A percentile compares a stretch with the other conserved stretches of the same genome.
phyloP scores from a whole-genome alignment of 2,888 invertebrate genomes.

The Proisotoma minuta region DNA sequence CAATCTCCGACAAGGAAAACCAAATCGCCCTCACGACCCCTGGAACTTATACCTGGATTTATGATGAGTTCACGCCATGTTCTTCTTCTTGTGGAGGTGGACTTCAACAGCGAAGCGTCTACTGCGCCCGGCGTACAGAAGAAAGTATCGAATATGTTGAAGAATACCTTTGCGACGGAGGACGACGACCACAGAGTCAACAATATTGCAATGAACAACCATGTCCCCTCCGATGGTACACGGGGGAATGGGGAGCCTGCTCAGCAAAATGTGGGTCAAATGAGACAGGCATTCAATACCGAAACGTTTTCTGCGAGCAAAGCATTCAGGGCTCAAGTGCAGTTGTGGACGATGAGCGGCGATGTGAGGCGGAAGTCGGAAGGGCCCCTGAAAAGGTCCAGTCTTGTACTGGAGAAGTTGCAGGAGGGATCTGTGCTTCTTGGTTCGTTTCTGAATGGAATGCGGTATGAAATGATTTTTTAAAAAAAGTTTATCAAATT shows the following conservation, averaged over 20 bases:
- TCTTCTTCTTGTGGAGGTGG: slow-evolving; percentile 87
- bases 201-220: slow-evolving; percentile 67
- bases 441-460: slow-evolving; percentile 89
- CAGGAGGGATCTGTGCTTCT: slow-evolving; percentile 63
- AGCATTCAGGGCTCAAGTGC: slow-evolving; percentile 68
- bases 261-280: slow-evolving; percentile 68
- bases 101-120: slow-evolving; percentile 47
- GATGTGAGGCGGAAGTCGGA: neutral
- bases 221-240: slow-evolving; percentile 73
- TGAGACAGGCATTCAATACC: slow-evolving; percentile 49
- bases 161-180: slow-evolving; percentile 71
- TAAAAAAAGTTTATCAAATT: neutral
- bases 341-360: slow-evolving; percentile 62
- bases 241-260: slow-evolving; percentile 74
- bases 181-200: slow-evolving; percentile 64
- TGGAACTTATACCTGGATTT: slow-evolving; percentile 67
- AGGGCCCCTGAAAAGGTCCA: slow-evolving; percentile 61
- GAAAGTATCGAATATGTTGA: slow-evolving; percentile 60
- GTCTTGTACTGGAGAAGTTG: slow-evolving; percentile 68
- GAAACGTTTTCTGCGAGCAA: slow-evolving; percentile 70
- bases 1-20: slow-evolving; percentile 68
- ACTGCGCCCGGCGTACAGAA: slow-evolving; percentile 16
- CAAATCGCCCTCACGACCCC: slow-evolving; percentile 58
- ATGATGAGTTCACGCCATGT: slow-evolving; percentile 72
- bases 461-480: slow-evolving; percentile 60